These are phyloP conservation scores for Sternotherus odoratus DNA, from an alignment of 2,797 vertebrate genomes.

Conservation along the genomic window DNA sequence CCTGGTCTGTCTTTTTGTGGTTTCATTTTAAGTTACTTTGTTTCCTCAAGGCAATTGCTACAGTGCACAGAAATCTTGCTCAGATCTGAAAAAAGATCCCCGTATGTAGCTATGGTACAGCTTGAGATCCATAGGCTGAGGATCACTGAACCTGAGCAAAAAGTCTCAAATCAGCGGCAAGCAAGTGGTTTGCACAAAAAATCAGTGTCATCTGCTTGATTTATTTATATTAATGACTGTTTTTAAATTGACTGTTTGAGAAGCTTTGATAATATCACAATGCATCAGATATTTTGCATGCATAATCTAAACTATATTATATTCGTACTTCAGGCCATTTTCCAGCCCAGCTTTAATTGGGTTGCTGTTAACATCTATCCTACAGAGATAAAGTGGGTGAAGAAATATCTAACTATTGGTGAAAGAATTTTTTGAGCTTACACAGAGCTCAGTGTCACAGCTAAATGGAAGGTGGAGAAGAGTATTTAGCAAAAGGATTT, in stretches of 20 bases:
- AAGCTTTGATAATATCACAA: background rate
- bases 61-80: background rate
- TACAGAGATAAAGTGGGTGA: background rate
- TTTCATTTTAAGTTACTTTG: background rate
- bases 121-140: background rate
- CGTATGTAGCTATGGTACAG: background rate
- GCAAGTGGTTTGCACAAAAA: slow-evolving; percentile 48
- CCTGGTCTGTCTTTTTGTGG: background rate
- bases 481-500: background rate
- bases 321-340: slow-evolving; percentile 5
- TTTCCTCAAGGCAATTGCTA: background rate
- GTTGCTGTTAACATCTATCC: background rate
- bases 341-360: background rate
- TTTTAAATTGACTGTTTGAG: slow-evolving; percentile 10
- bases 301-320: background rate
- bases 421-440: background rate
- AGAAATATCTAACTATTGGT: background rate
- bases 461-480: background rate
- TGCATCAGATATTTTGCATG: background rate
- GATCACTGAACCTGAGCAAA: rapidly evolving
- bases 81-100: background rate
- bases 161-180: rapidly evolving
- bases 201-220: background rate
- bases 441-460: background rate
- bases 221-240: slow-evolving; percentile 56